Base-by-base conservation (phyloP, 2,888 invertebrate species). In the Habrosyne pyritoides region DNA sequence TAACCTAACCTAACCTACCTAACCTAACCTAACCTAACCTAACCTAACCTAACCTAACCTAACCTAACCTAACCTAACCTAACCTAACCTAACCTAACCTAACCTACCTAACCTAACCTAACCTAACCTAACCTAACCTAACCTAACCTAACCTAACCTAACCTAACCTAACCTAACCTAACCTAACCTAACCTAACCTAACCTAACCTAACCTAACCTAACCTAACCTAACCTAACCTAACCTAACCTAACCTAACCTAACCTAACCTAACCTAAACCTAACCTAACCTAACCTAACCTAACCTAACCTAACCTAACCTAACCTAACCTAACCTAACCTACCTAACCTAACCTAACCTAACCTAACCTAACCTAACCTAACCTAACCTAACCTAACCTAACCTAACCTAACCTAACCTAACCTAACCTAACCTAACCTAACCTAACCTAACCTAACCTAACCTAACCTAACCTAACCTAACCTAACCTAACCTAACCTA, bases 21-120 rank as follows among this genome's bases (percentile, higher is more conserved):
- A 57, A 57, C 57, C 56, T 57, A 58, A 58, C 58, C 58, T 55
- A 55, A 58, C 58, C 58, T 58, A 58, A 57, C 53, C 54, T 56
- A 58, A 61, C 57, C 60, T 63, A 61, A 65, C 62, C 62, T 59
- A 59, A 60, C 60, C 60, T 59, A 60, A 62, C 64, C 53, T 53
- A 59, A 65, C 57, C 62, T 62, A 57, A 58, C 59, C 60, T 60
- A 57, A 65, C 62, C 61, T 60, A 61, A 60, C 61, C 58, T 58
- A 59, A 60, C 60, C 62, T 60, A 62, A 62, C 64, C 60, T 62
- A 61, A 60, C 61, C 60, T 59, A 65, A 65, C 67, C 64, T 65
- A 65, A 66, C 66, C 66, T 66, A 66, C 64, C 64, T 67, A 67
- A 64, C 66, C 66, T 64, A 61, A 61, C 61, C 61, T 59, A 67